Base-by-base conservation (phyloP, 2,888 invertebrate species). In the Oscheius sp. region DNA sequence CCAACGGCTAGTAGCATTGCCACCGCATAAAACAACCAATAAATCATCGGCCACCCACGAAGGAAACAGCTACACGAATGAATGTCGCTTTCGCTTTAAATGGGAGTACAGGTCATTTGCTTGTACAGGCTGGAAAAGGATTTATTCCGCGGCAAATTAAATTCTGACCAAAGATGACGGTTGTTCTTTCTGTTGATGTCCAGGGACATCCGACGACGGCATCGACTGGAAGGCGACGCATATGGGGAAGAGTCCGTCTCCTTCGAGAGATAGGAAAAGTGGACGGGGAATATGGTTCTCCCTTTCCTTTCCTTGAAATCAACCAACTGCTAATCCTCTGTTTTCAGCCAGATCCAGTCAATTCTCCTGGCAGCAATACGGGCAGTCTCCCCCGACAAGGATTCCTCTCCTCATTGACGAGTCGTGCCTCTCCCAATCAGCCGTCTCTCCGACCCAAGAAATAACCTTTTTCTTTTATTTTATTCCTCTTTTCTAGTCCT, bases 291-390 rank as follows among this genome's bases (percentile, higher is more conserved):
- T n/a, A n/a, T n/a, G n/a, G n/a, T n/a, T n/a, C n/a, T n/a, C n/a
- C n/a, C n/a, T n/a, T n/a, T n/a, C n/a, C n/a, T n/a, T n/a, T n/a
- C n/a, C n/a, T n/a, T n/a, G n/a, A n/a, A n/a, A n/a, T n/a, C n/a
- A n/a, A n/a, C n/a, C n/a, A n/a, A n/a, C n/a, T n/a, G n/a, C n/a
- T n/a, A n/a, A n/a, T n/a, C n/a, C n/a, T n/a, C 41, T 49, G 56
- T 76, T 69, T 75, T 73, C 72, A 69, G 71, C 74, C 74, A 69
- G 66, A 66, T 27, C 52, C 66, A 3, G 52, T 66, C n/a, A 66
- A 66, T 29, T 66, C 66, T 35, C 66, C 66, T 5, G 66, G 66
- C 29, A 25, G 52, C 35, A 46, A 66, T 43, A 35, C 35, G 5
- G 43, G 25, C 52, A 52, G 52, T 29, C 66, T 66, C n/a, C 66